Conservation (phyloP, 2,113 vertebrate species). For the Galeopterus variegatus region DNA sequence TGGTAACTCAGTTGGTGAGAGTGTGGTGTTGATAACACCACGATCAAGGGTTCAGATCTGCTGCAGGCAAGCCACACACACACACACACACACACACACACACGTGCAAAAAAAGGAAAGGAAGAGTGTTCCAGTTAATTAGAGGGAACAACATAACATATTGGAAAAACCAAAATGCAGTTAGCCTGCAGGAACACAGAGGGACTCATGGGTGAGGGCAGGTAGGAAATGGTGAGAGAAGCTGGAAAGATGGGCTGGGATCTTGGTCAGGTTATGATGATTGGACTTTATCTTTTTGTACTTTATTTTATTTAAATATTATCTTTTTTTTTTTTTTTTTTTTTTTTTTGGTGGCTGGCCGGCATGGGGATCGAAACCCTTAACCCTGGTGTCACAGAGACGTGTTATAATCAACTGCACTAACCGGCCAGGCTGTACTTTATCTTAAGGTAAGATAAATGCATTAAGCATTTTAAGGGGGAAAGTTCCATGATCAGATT, state of each 20-base stretch:
- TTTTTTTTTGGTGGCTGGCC: too few relatives aligned
- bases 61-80: too few relatives aligned
- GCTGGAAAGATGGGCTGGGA: background rate
- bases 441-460: slow-evolving; percentile 20
- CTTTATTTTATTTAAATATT: too few relatives aligned
- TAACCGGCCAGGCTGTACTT: background rate
- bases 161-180: background rate
- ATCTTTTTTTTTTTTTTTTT: too few relatives aligned
- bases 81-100: too few relatives aligned
- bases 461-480: background rate
- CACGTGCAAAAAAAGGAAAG: background rate
- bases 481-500: background rate
- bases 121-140: background rate
- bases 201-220: background rate
- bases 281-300: background rate
- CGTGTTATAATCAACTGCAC: too few relatives aligned
- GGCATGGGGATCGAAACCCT: background rate
- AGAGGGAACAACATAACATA: background rate
- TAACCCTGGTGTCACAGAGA: too few relatives aligned
- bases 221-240: background rate
- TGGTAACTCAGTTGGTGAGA: too few relatives aligned
- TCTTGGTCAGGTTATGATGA: background rate
- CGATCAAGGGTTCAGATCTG: too few relatives aligned
- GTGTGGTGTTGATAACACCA: too few relatives aligned
- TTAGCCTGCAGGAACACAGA: background rate